Evolutionary conservation across 1,140 invertebrate genomes (phyloP), one percentile per base, ranked within the genome.

Genomic region (Ridgeia piscesae): DNA sequence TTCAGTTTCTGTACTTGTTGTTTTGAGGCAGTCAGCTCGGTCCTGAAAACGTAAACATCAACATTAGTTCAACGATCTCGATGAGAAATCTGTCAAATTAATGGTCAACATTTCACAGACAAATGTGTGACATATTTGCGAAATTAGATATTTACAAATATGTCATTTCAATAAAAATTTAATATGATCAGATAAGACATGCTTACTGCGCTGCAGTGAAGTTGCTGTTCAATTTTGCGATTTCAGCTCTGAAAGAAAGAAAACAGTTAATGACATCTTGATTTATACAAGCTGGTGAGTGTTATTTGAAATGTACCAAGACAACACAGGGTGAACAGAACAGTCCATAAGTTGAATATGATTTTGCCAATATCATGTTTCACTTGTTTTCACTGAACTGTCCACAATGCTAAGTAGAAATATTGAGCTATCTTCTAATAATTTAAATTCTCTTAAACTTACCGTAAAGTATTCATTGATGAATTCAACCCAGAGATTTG

Each of bases 1-100:
- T 92, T 94, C 88, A 94, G 58, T 93, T 94, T 94, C 17, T 88
- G 92, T 8, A 93, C 88, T 92, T 95, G 94, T 93, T 94, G 93
- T 92, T 94, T 96, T 0, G 92, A 35, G 50, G 93, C 93, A 11
- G 93, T 94, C 14, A 95, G n/a, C 77, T 96, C 96, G 88, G 94
- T 93, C 93, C 94, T 95, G 94, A 6, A 95, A 94, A 88, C 27
- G 92, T 34, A 92, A 92, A 48, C 34, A 91, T 27, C 17, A 91
- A 35, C 31, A 27, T 31, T 0, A n/a, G 89, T 91, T 91, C 6
- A n/a, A 27, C 17, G 27, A 91, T 27, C 27, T 91, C 4, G 89
- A 48, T 48, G 35, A 88, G 58, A 27, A 77, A 77, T 31, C 0
- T 77, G 58, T 77, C 14, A 21, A 77, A 14, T 77, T 8, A 77